Evolutionary conservation across 2,113 vertebrate species (phyloP).

Genomic region (Colinus virginianus): DNA sequence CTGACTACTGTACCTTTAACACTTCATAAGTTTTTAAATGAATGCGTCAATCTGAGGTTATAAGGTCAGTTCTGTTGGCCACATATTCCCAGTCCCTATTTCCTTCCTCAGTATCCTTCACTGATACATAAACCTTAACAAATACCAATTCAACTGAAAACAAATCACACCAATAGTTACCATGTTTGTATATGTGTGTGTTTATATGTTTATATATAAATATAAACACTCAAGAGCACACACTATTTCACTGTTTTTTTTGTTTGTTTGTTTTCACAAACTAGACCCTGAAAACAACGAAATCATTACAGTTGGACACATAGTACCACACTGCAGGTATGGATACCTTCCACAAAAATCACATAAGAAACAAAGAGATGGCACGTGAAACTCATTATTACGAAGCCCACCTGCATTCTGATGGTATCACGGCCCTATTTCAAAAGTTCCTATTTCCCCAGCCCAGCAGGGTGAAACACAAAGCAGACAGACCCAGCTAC

Average conservation of each 20-base stretch:
- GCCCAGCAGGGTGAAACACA: background rate
- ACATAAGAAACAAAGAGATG: background rate
- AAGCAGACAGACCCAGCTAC: background rate
- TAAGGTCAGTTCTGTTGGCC: background rate
- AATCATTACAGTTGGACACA: background rate
- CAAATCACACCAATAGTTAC: background rate
- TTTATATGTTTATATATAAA: background rate
- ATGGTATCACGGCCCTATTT: background rate
- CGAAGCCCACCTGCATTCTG: background rate
- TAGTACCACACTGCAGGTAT: background rate
- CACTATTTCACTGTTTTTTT: too few species aligned
- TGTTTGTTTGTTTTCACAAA: background rate
- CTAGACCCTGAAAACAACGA: background rate
- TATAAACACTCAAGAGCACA: too few species aligned
- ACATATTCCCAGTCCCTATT: background rate
- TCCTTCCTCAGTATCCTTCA: background rate
- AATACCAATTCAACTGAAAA: background rate
- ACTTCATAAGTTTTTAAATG: background rate
- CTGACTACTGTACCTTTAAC: conserved; percentile 25
- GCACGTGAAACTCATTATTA: background rate
- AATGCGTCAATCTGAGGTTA: background rate
- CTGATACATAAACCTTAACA: background rate
- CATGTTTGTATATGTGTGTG: background rate
- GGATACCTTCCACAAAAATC: conserved; percentile 7
- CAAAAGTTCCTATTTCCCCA: background rate